Conservation (phyloP, 2,113 vertebrate genomes). For the Zonotrichia leucophrys region DNA sequence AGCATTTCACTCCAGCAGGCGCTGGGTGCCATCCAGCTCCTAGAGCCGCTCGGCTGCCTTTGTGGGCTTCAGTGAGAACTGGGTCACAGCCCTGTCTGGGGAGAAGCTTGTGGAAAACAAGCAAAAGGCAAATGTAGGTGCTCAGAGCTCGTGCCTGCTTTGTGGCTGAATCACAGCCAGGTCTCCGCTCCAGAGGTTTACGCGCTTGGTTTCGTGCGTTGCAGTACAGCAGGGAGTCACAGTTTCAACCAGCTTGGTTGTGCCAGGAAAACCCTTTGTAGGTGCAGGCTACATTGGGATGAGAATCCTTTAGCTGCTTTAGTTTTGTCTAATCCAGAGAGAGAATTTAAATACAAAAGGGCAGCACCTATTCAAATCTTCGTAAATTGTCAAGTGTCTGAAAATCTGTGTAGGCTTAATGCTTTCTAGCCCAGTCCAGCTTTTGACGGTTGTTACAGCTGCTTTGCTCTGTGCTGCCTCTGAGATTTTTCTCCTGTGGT, state of each 20-base stretch:
- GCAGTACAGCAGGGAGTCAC: rapidly evolving
- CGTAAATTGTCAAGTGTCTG: not conserved
- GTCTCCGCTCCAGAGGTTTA: not conserved
- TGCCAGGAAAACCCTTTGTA: not conserved
- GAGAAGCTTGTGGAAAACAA: not conserved
- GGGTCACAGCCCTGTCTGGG: conserved; percentile 15
- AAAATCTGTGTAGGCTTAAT: not conserved
- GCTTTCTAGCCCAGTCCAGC: not conserved
- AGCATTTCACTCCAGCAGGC: not conserved
- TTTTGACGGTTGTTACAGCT: not conserved
- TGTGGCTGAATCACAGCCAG: not conserved
- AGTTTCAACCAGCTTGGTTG: not conserved
- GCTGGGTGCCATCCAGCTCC: conserved; percentile 15
- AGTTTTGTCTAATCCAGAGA: not conserved
- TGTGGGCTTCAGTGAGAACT: not conserved
- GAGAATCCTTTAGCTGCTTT: not conserved
- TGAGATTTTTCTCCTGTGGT: not conserved
- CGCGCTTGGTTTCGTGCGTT: rapidly evolving
- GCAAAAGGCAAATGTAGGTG: not conserved
- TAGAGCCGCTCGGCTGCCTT: not conserved
- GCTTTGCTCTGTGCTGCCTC: not conserved
- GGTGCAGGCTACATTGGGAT: not conserved
- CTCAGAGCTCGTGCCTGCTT: not conserved
- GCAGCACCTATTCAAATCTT: not conserved
- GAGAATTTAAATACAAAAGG: not conserved